Evolutionary conservation across 2,888 invertebrate genomes (phyloP).

Genomic region (Xanthorhoe spadicearia): DNA sequence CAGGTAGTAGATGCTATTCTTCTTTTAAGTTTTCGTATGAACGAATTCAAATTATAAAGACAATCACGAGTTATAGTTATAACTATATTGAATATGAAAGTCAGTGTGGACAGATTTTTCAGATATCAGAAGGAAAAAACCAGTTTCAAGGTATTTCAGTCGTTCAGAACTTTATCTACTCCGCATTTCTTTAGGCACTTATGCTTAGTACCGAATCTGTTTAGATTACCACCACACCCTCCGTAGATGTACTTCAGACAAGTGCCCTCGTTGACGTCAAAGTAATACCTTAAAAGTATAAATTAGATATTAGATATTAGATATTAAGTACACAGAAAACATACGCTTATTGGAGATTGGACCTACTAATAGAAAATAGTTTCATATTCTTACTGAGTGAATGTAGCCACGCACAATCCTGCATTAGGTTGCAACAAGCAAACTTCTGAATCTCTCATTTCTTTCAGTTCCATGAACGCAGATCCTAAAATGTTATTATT

Average conservation of each 20-base stretch:
- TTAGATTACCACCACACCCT: conserved; percentile 70
- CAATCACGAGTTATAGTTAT: too few relatives aligned
- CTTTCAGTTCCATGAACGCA: conserved; percentile 45
- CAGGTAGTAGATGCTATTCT: too few relatives aligned
- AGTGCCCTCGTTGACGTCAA: conserved; percentile 52
- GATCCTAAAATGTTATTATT: conserved; percentile 48
- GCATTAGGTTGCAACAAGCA: conserved; percentile 62
- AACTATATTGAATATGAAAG: too few relatives aligned
- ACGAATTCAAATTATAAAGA: too few relatives aligned
- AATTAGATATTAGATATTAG: neutral
- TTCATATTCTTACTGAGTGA: conserved; percentile 51
- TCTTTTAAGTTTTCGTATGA: too few relatives aligned
- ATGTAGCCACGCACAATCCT: conserved; percentile 59
- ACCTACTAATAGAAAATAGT: too few relatives aligned
- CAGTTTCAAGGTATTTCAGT: conserved; percentile 6
- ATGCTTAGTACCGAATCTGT: conserved; percentile 52
- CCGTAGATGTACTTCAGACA: conserved; percentile 65
- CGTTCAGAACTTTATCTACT: neutral
- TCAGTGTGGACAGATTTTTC: neutral
- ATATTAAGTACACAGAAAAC: too few relatives aligned
- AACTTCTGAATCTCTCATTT: conserved; percentile 28
- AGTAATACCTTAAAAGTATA: conserved; percentile 55
- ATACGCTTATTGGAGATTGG: too few relatives aligned
- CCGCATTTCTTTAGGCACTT: conserved; percentile 44
- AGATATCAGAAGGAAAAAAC: neutral